A percentile compares a stretch with the other conserved stretches of the same genome.
Evolutionary conservation across 2,888 invertebrate species (phyloP).

Genomic region (Teleiodes luculella): DNA sequence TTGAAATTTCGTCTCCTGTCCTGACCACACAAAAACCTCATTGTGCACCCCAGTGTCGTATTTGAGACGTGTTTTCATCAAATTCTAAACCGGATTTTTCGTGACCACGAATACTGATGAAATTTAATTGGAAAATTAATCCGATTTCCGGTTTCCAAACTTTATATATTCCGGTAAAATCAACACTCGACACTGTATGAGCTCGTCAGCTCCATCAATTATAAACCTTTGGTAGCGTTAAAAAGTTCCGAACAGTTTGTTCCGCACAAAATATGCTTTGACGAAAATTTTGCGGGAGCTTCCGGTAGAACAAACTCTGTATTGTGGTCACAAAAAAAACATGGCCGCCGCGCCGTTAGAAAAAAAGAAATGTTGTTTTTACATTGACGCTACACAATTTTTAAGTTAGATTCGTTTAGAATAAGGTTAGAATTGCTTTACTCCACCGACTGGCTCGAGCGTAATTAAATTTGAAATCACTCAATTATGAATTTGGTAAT

Average conservation of each 20-base stretch:
- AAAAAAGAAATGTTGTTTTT: background rate
- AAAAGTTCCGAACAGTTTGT: slow-evolving; percentile 1
- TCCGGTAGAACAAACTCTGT: background rate
- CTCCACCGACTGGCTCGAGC: no score
- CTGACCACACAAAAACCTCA: no score
- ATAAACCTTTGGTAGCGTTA: background rate
- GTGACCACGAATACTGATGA: no score
- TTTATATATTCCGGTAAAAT: background rate
- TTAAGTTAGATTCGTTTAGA: no score
- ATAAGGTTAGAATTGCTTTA: no score
- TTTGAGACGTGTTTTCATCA: no score
- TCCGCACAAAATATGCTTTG: slow-evolving; percentile 6
- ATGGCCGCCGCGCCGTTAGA: background rate
- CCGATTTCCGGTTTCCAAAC: background rate
- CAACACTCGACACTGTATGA: background rate
- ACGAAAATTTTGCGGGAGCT: background rate
- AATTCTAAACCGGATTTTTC: no score
- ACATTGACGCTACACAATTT: background rate
- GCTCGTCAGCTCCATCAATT: slow-evolving; percentile 6
- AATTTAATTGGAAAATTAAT: no score
- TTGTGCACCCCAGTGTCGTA: no score
- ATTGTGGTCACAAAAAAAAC: background rate
- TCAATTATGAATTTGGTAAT: no score
- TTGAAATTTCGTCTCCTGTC: no score
- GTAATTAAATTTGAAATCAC: no score